Evolutionary conservation across 2,888 invertebrate genomes (phyloP), one percentile per base, ranked within the genome.

Genomic region (Hirtodrosophila duncani): DNA sequence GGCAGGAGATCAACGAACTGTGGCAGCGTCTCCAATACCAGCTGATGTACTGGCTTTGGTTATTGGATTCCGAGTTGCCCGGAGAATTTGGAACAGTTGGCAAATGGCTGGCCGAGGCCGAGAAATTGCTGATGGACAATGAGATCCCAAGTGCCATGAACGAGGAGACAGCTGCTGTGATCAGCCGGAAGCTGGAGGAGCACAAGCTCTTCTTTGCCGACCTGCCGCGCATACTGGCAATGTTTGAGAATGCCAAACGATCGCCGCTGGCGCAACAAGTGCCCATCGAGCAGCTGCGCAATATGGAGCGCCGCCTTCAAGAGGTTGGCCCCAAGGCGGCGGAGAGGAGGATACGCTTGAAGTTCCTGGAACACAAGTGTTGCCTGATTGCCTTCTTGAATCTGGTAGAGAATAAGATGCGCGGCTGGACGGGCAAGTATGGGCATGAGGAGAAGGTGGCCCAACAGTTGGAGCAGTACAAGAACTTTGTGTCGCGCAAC

Each of bases 361-460:
- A 96, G 87, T 96, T 94, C 89, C 89, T 96, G 66, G 96, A 96
- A 87, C 96, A 96, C 88, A 96, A 96, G 88, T 96, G 96, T 87
- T 96, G 96, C 87, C 91, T 98, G 75, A 92, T 97, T 80, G 96
- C 96, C 58, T 96, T 97, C 88, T 91, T 98, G 48, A 94, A 94
- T 85, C 89, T 96, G 63, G 94, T 97, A 24, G 97, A 97, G 88
- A 93, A 92, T 51, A 97, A 97, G 86, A 89, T 97, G 69, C 92
- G 93, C 83, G 89, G 91, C 37, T 98, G 97, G 97, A 95, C 93
- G 60, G 92, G 93, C 20, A 97, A 96, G 86, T 97, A 95, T 82
- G 96, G 96, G 27, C 89, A 91, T 41, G 91, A 94, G 72, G 94
- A 95, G 58, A 92, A 93, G 86, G 95, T 95, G 13, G 90, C 92